phyloP scores from a whole-genome alignment of 1,140 invertebrate species.

The Ceratosolen fusciceps region DNA sequence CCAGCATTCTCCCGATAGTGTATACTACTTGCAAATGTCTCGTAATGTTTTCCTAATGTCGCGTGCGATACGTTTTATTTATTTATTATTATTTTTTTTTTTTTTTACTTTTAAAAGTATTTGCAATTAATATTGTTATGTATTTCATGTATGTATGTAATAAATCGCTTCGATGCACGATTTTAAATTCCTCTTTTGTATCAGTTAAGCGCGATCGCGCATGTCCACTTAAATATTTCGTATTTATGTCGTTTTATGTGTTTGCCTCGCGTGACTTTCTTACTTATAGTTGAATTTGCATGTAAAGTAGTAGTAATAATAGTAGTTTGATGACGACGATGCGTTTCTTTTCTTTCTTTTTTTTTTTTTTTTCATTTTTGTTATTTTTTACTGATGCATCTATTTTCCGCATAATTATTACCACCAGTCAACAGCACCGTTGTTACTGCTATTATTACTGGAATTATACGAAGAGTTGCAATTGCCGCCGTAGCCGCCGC shows the following conservation, averaged over 20 bases:
- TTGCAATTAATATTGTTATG: conserved; percentile 23
- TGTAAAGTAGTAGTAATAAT: conserved; percentile 69
- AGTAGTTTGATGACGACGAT: conserved; percentile 61
- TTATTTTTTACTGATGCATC: conserved; percentile 26
- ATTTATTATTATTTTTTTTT: too few species aligned
- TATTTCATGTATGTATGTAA: conserved; percentile 29
- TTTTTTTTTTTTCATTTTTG: neutral
- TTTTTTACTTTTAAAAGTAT: conserved; percentile 40
- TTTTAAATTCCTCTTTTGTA: conserved; percentile 33
- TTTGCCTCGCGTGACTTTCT: conserved; percentile 59
- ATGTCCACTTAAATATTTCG: conserved; percentile 39
- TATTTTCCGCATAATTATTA: conserved; percentile 43
- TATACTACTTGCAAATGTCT: conserved; percentile 48
- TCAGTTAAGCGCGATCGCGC: conserved; percentile 29
- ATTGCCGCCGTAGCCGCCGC: conserved; percentile 64
- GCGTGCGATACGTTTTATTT: conserved; percentile 33
- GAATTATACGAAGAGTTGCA: conserved; percentile 65
- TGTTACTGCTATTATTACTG: conserved; percentile 64
- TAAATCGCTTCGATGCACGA: conserved; percentile 24
- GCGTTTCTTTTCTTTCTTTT: neutral
- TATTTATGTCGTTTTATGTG: conserved; percentile 44
- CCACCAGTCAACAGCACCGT: conserved; percentile 68
- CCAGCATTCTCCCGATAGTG: conserved; percentile 28
- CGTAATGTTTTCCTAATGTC: conserved; percentile 43
- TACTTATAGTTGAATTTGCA: conserved; percentile 70